These are phyloP conservation scores for Plutomurus gul DNA, from an alignment of 1,140 invertebrate genomes.

Conservation along the genomic window DNA sequence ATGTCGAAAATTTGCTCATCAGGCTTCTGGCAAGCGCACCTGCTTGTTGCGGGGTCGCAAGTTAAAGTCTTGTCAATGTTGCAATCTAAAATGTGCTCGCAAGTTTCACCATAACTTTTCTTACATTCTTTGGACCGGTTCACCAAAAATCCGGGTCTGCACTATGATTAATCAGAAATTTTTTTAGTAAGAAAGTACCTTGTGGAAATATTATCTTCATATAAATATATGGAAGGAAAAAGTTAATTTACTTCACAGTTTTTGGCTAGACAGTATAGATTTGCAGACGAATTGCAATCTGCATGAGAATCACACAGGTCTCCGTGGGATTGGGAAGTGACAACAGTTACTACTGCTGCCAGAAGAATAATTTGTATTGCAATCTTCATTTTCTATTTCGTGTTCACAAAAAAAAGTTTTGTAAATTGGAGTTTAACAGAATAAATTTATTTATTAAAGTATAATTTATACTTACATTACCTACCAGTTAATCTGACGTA, in stretches of 20 bases:
- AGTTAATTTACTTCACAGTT: no score
- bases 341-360: neutral
- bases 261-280: neutral
- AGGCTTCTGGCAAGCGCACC: neutral
- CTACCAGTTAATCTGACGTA: no score
- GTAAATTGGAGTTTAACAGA: no score
- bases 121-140: neutral
- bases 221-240: no score
- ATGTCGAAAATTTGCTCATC: neutral
- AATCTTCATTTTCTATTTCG: neutral
- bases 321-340: neutral
- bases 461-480: no score
- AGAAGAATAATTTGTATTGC: neutral
- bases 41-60: neutral
- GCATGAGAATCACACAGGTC: neutral
- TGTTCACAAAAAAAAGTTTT: no score
- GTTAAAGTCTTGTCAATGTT: neutral
- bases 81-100: neutral
- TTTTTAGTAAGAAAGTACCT: no score
- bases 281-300: neutral
- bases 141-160: neutral
- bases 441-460: no score
- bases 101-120: neutral
- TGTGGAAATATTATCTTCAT: no score
- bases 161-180: no score